These are phyloP conservation scores for Euproctis similis DNA, from an alignment of 2,888 invertebrate genomes.

Conservation along the genomic window DNA sequence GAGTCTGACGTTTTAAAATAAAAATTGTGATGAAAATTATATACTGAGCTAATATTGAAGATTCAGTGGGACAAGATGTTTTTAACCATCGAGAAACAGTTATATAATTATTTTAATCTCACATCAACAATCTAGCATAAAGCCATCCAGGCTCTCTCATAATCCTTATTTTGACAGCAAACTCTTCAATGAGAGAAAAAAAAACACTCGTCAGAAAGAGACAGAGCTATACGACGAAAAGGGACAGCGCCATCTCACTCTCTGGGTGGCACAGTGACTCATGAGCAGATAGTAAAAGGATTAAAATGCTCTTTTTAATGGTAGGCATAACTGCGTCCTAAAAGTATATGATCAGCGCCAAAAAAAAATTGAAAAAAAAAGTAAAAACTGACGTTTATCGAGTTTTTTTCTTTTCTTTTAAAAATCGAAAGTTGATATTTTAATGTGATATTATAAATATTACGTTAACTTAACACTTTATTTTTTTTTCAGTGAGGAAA, in stretches of 20 bases:
- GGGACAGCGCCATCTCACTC: conserved; percentile 31
- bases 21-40: too few species aligned
- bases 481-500: too few species aligned
- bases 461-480: too few species aligned
- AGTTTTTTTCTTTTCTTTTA: too few species aligned
- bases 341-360: not conserved
- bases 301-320: conserved; percentile 29
- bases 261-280: conserved; percentile 69
- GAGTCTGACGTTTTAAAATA: too few species aligned
- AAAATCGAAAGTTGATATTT: too few species aligned
- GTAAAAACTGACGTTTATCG: too few species aligned
- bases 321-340: not conserved
- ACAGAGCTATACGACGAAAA: conserved; percentile 33
- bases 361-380: too few species aligned
- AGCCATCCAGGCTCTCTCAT: conserved; percentile 61
- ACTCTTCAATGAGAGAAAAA: conserved; percentile 68
- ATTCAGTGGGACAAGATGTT: too few species aligned
- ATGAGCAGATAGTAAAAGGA: conserved; percentile 42
- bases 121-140: conserved; percentile 41
- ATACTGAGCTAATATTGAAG: too few species aligned
- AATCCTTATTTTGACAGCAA: conserved; percentile 75
- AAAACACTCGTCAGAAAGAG: conserved; percentile 36
- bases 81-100: too few species aligned
- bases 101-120: not conserved
- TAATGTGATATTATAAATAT: too few species aligned